Conservation (phyloP, 53 echinoderm and acorn worm genomes). For the Zoroaster sp. region DNA sequence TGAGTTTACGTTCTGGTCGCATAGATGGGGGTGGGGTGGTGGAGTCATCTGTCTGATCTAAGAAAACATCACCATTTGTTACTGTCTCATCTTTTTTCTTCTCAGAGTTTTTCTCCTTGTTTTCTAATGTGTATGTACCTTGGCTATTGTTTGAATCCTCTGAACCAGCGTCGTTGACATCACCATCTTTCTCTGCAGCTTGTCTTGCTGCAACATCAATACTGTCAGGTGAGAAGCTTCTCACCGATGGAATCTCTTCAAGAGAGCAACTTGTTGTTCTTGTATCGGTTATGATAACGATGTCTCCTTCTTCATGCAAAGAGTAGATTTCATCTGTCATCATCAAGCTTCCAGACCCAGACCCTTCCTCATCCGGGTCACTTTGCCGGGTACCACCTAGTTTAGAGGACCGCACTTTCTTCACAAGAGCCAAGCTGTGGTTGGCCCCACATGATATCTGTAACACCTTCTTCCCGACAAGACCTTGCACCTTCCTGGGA, state of each 20-base stretch:
- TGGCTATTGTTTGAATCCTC: conserved; percentile 68
- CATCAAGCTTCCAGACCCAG: conserved; percentile 64
- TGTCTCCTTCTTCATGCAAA: conserved; percentile 89
- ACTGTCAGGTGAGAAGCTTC: conserved; percentile 91
- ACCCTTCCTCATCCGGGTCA: conserved; percentile 83
- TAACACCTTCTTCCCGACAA: conserved; percentile 84
- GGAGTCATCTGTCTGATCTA: conserved; percentile 22
- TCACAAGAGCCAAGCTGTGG: conserved; percentile 80
- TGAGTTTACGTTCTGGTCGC: conserved; percentile 44
- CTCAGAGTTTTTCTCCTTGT: conserved; percentile 38
- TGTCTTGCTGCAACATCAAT: conserved; percentile 80
- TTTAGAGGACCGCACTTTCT: conserved; percentile 73
- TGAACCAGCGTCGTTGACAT: conserved; percentile 16
- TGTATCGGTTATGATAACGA: conserved; percentile 87
- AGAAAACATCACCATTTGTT: conserved; percentile 53
- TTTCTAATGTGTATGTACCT: conserved; percentile 93
- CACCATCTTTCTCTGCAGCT: conserved; percentile 11
- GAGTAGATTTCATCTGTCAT: conserved; percentile 79
- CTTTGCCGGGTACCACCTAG: conserved; percentile 64
- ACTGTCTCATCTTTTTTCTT: conserved; percentile 20
- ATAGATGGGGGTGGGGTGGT: conserved; percentile 18
- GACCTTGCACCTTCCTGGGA: conserved; percentile 80
- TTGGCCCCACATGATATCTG: conserved; percentile 81
- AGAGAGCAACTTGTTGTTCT: conserved; percentile 61
- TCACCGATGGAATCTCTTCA: conserved; percentile 50